Evolutionary conservation across 64 coral and sea anemone genomes (phyloP).

Genomic region (Dendronephthya gigantea): DNA sequence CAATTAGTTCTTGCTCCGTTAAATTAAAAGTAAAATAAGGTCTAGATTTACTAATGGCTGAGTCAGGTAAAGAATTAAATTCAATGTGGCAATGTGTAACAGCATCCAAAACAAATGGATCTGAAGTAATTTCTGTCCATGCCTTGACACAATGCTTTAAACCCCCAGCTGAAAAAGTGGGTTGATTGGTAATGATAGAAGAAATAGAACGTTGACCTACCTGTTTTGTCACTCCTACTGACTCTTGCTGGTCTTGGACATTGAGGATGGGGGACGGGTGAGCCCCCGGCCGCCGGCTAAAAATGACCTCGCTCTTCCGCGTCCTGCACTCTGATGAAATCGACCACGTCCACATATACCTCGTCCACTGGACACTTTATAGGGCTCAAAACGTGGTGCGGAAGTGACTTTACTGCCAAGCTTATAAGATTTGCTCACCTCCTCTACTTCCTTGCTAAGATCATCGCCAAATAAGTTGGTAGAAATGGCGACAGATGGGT

Average conservation of each 20-base stretch:
- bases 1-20: slow-evolving; percentile 33
- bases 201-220: neutral
- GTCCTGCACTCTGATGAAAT: neutral
- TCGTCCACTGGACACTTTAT: neutral
- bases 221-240: neutral
- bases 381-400: neutral
- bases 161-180: neutral
- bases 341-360: neutral
- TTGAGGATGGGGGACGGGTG: neutral
- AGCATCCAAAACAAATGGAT: slow-evolving; percentile 53
- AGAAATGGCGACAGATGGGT: slow-evolving; percentile 10
- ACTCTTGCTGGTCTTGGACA: neutral
- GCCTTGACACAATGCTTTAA: neutral
- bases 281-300: neutral
- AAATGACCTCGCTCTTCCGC: neutral
- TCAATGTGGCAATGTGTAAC: slow-evolving; percentile 40
- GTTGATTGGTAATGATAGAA: neutral
- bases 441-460: slow-evolving; percentile 21
- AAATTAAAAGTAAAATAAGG: slow-evolving; percentile 20
- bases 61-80: slow-evolving; percentile 26
- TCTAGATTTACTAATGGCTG: slow-evolving; percentile 15
- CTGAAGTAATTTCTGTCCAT: slow-evolving; percentile 47
- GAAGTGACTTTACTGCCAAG: neutral
- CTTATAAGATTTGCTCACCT: slow-evolving; percentile 5
- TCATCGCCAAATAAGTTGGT: slow-evolving; percentile 25